Conservation (phyloP, 1,140 invertebrate genomes). For the Rhagoletis pomonella region DNA sequence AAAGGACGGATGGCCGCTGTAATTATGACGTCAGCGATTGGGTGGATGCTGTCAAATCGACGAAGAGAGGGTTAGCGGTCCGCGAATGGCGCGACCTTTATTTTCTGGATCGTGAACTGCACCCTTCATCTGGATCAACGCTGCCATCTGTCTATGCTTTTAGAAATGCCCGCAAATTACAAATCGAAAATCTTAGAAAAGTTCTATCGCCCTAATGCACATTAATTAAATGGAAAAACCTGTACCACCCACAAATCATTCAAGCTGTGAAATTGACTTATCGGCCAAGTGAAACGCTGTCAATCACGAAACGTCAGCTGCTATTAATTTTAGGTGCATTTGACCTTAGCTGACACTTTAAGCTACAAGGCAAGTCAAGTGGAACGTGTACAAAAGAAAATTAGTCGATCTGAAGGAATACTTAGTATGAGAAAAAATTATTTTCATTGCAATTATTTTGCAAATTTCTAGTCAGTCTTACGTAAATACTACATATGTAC, state of each 20-base stretch:
- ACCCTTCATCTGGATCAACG: no score
- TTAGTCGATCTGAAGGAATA: neutral
- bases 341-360: conserved; percentile 42
- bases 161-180: no score
- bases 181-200: no score
- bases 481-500: neutral
- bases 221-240: no score
- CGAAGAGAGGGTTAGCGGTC: no score
- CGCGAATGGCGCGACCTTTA: no score
- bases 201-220: no score
- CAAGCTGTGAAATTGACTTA: conserved; percentile 45
- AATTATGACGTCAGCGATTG: no score
- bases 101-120: no score
- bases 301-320: conserved; percentile 23
- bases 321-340: conserved; percentile 48
- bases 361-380: neutral
- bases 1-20: no score
- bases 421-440: neutral
- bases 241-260: neutral
- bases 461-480: neutral
- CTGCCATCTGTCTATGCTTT: no score
- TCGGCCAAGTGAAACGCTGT: conserved; percentile 23
- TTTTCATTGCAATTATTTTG: neutral
- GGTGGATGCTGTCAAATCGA: no score
- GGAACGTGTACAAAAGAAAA: neutral